Base-by-base conservation (phyloP, 2,113 vertebrate species). In the Butorides virescens region DNA sequence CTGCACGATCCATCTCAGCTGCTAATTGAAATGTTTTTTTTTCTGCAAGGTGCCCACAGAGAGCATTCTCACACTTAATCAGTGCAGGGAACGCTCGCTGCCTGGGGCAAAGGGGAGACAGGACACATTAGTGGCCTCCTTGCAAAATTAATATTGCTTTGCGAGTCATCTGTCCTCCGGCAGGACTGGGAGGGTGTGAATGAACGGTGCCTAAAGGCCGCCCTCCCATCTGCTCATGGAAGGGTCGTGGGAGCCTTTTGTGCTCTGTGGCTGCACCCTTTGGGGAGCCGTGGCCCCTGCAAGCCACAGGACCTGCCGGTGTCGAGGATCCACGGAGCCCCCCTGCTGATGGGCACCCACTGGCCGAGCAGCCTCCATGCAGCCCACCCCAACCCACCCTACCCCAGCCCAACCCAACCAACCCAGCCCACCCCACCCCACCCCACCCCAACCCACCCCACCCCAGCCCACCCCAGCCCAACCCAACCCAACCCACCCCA, bases 301-400 rank as follows among this genome's bases (percentile, higher is more conserved):
- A 39, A 71, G 50, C 13, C 50, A 19, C 36, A 26, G 50, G 77
- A 71, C 13, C 56, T 8, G 13, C 63, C n/a, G 2, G 0, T 34
- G 25, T 9, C 5, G 1, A 56, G 49, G 23, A 25, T 17, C 27
- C 59, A 56, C 1, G 0, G 25, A 63, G 20, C 22, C 9, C 11
- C 27, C 14, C 61, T 32, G 50, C 17, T 27, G 30, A n/a, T 42
- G 74, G 16, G 37, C 5, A 66, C 32, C 52, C 46, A 20, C 59
- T 7, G 37, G 29, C 66, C 44, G 59, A 52, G 42, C 42, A 30
- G 27, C 44, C 44, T 46, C 44, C 23, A 11, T 17, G 36, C 32
- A 25, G 27, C 8, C 29, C 63, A n/a, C 36, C 50, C 32, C 42
- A 37, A 17, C 32, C 19, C 58, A 19, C 10, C 39, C 32, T 36